Base-by-base conservation (phyloP, 2,797 vertebrate species). In the Phoeniculus purpureus region DNA sequence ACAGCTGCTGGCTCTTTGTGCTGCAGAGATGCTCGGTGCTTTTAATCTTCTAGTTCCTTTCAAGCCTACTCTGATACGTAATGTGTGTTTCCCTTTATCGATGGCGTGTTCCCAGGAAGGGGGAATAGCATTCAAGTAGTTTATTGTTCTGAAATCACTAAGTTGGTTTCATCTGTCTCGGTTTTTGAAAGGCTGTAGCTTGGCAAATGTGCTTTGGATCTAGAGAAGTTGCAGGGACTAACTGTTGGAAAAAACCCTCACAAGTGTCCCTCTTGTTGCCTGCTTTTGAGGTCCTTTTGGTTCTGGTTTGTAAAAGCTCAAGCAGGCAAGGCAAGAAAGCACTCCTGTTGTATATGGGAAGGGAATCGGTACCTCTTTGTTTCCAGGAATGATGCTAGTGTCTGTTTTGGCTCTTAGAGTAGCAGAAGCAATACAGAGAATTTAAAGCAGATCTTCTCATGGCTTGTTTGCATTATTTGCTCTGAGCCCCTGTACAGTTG, bases 31-130 rank as follows among this genome's bases (percentile, higher is more conserved):
- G 61, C 54, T 86, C 71, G 34, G 74, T 43, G 71, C 5, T 71
- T 93, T 91, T 81, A n/a, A 64, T 81, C 92, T 47, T 71, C 80
- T 50, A 77, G 65, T 34, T 58, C n/a, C 58, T 91, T 94, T 93
- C 83, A 94, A 55, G 74, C 34, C 25, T 1, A 55, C 94, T 52
- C 65, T 62, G 90, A 77, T 55, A 74, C 23, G 52, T 74, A 77
- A 85, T 59, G 58, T 27, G 3, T 2, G 4, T 65, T 90, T 78
- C 58, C 92, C 85, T 86, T 37, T 65, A 54, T 85, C 65, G 86
- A 1, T 26, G 77, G 54, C 76, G 22, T 3, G 0, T 59, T 76
- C 47, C 12, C 51, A 68, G 78, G 60, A 89, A 77, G 31, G 12
- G 47, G 27, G 51, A 77, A 55, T 25, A 43, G 32, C 72, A 50